These are phyloP conservation scores for Clostera curtula DNA, from an alignment of 2,888 invertebrate species.

Conservation along the genomic window DNA sequence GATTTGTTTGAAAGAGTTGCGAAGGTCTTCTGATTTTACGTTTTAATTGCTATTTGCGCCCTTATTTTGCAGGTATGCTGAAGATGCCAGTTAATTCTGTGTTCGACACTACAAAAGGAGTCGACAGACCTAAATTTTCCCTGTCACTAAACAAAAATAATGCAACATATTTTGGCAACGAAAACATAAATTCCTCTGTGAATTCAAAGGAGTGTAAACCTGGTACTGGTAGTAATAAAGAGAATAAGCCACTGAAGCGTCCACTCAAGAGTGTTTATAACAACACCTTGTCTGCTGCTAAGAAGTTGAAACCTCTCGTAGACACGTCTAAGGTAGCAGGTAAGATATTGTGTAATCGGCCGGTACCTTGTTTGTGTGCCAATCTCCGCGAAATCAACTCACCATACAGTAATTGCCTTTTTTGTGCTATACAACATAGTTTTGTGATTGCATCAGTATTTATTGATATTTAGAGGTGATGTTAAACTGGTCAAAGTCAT, in stretches of 20 bases:
- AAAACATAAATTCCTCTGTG: slow-evolving; percentile 38
- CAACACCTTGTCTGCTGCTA: slow-evolving; percentile 59
- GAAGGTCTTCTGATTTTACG: slow-evolving; percentile 30
- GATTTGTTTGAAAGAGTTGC: slow-evolving; percentile 54
- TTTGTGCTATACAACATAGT: neutral
- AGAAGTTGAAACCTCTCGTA: slow-evolving; percentile 54
- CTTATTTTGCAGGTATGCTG: slow-evolving; percentile 60
- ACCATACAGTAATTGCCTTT: no score
- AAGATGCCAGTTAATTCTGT: slow-evolving; percentile 73
- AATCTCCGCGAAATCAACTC: no score
- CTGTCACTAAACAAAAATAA: slow-evolving; percentile 62
- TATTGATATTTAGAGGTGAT: no score
- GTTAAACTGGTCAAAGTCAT: no score
- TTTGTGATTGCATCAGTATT: no score
- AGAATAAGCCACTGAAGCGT: slow-evolving; percentile 59
- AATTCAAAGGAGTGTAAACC: slow-evolving; percentile 34
- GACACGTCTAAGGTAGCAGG: slow-evolving; percentile 45
- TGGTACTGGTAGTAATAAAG: slow-evolving; percentile 43
- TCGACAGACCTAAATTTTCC: slow-evolving; percentile 57
- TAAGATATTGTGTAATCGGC: slow-evolving; percentile 35
- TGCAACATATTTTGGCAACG: slow-evolving; percentile 53
- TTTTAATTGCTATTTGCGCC: slow-evolving; percentile 12
- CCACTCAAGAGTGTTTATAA: slow-evolving; percentile 46
- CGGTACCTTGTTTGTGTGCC: slow-evolving; percentile 17
- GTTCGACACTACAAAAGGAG: slow-evolving; percentile 59